Conservation (phyloP, 2,113 vertebrate species). For the Dipodomys merriami region DNA sequence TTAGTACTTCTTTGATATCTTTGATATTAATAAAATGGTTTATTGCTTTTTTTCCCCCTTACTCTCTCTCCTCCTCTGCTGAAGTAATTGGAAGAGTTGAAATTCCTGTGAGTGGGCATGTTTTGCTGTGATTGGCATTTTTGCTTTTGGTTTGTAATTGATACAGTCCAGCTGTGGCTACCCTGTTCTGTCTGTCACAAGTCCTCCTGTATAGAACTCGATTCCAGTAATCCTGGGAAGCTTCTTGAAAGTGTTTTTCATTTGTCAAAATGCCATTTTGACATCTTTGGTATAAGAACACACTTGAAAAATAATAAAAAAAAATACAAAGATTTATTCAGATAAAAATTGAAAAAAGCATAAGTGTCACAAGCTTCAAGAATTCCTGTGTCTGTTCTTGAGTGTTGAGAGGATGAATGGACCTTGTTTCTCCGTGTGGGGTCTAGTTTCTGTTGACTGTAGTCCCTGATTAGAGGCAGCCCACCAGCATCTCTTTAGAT, state of each 20-base stretch:
- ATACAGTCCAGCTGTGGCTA: not conserved
- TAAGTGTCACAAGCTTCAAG: too few relatives aligned
- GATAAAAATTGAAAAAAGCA: too few relatives aligned
- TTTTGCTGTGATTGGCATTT: not conserved
- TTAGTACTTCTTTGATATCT: slow-evolving; percentile 15
- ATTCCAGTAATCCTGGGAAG: not conserved
- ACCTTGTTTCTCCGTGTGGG: too few relatives aligned
- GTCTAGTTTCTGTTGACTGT: not conserved
- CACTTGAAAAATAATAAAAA: too few relatives aligned
- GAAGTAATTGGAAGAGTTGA: slow-evolving; percentile 19
- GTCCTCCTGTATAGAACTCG: not conserved
- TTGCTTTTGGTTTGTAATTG: not conserved
- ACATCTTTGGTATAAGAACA: not conserved
- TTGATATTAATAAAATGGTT: not conserved
- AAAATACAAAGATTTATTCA: too few relatives aligned
- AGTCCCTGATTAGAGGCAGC: not conserved
- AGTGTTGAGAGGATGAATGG: not conserved
- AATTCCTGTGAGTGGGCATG: not conserved
- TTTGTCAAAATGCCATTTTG: slow-evolving; percentile 46
- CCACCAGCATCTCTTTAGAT: not conserved
- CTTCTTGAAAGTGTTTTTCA: slow-evolving; percentile 3
- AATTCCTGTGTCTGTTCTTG: not conserved
- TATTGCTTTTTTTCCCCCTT: not conserved
- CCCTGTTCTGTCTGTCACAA: not conserved
- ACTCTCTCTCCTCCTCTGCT: not conserved